A percentile compares a stretch with the other conserved stretches of the same genome.
phyloP scores from a whole-genome alignment of 2,113 vertebrate species.

The Neotoma lepida region DNA sequence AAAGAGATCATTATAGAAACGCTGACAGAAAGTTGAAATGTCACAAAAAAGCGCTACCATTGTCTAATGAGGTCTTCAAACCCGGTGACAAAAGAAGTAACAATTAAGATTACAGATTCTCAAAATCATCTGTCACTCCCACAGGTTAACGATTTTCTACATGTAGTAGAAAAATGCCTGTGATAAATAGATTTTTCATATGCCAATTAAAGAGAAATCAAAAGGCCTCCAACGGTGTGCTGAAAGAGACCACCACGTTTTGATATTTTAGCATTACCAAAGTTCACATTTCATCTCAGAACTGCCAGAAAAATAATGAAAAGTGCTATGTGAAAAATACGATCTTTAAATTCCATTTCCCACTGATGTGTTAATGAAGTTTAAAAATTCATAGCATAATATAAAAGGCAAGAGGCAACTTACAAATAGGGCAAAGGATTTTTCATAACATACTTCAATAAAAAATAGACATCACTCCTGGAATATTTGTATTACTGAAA shows the following conservation, averaged over 20 bases:
- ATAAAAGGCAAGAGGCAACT: constrained; percentile 10
- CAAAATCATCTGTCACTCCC: constrained; percentile 65
- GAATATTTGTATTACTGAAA: constrained; percentile 42
- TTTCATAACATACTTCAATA: constrained; percentile 45
- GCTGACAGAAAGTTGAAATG: constrained; percentile 60
- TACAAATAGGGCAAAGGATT: constrained; percentile 45
- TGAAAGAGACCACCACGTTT: constrained; percentile 51
- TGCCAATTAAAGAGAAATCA: constrained; percentile 54
- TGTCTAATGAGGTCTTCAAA: constrained; percentile 56
- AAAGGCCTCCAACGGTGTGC: constrained; percentile 41
- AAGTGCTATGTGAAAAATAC: constrained; percentile 51
- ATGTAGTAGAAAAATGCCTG: constrained; percentile 51
- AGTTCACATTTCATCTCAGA: constrained; percentile 69
- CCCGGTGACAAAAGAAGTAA: constrained; percentile 46
- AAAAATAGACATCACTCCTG: constrained; percentile 38
- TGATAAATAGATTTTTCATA: constrained; percentile 63
- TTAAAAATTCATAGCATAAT: constrained; percentile 57
- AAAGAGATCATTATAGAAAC: constrained; percentile 56
- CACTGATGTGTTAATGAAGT: constrained; percentile 68
- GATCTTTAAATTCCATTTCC: constrained; percentile 62
- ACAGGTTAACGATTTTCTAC: constrained; percentile 48
- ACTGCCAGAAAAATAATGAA: constrained; percentile 68
- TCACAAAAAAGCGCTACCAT: constrained; percentile 40
- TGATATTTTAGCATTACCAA: constrained; percentile 62
- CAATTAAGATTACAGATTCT: constrained; percentile 62